Evolutionary conservation across 2,797 vertebrate species (phyloP).

Genomic region (Neosalanx taihuensis): DNA sequence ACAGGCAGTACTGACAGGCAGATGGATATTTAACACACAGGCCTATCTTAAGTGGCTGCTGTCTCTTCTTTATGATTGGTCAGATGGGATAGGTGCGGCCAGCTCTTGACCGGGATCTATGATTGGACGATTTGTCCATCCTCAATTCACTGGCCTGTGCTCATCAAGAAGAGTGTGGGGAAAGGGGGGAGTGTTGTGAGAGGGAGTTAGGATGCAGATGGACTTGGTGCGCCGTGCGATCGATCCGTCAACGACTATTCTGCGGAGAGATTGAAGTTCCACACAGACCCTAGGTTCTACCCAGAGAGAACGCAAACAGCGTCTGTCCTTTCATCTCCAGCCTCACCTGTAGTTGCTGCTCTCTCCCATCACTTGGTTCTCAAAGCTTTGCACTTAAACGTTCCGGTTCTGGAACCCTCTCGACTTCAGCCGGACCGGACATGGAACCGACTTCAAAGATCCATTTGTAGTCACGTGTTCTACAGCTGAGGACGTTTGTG

Average conservation of each 20-base stretch:
- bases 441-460: constrained; percentile 17
- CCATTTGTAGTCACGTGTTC: constrained; percentile 16
- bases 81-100: no score
- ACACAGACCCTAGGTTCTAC: no score
- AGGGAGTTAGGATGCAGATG: no score
- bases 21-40: constrained; percentile 35
- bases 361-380: constrained; percentile 53
- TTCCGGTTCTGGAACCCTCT: constrained; percentile 9
- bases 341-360: constrained; percentile 31
- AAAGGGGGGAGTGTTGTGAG: no score
- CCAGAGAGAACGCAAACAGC: no score
- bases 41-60: background rate
- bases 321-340: background rate
- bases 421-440: constrained; percentile 14
- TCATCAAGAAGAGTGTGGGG: no score
- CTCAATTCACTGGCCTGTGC: no score
- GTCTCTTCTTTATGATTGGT: constrained; percentile 7
- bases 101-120: no score
- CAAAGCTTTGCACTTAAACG: constrained; percentile 55
- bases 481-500: background rate
- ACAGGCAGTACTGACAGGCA: constrained; percentile 8
- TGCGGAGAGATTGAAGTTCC: no score
- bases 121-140: no score
- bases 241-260: no score
- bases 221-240: no score